Evolutionary conservation across 2,888 invertebrate species (phyloP), one percentile per base, ranked within the genome.

Genomic region (Leptarthrus brevirostris): DNA sequence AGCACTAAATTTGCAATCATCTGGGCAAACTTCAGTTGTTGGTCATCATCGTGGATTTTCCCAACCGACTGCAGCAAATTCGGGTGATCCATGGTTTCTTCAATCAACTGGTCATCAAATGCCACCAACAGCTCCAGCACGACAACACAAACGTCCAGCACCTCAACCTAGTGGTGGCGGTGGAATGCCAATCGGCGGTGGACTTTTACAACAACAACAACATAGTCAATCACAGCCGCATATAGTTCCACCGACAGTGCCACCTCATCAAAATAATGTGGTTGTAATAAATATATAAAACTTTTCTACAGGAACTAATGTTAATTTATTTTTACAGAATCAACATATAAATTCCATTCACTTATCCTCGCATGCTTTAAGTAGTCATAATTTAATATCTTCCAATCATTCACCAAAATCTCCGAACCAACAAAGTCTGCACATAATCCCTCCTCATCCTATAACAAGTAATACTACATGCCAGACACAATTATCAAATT

Each of bases 21-120:
- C 83, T 80, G 85, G 85, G 78, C 85, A 85, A 81, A 83, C 84
- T 79, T 80, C 85, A 73, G 82, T 84, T 76, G 85, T 84, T 75
- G 85, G 85, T 77, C 85, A 85, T 82, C 85, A 85, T 82, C 84
- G 85, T 75, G 85, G 85, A 75, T 85, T 83, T 78, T 85, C 85
- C 72, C 85, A 85, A 77, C 84, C 85, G 74, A 83, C 84, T 76
- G 82, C 83, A 70, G 72, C 78, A 77, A 83, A 82, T 75, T 80
- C 83, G 40, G 83, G 84, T 74, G 85, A 85, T 83, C 85, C 85
- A 84, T 85, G 86, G 86, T 85, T 83, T 81, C 80, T 85, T 76
- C 85, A 85, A 79, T 81, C 84, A 71, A 83, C 84, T 74, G 83
- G 85, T 78, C 86, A 86, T 80, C 86, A 86, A 79, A 85, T 85